Base-by-base conservation (phyloP, 2,888 invertebrate species). In the Leptopilina myrica region DNA sequence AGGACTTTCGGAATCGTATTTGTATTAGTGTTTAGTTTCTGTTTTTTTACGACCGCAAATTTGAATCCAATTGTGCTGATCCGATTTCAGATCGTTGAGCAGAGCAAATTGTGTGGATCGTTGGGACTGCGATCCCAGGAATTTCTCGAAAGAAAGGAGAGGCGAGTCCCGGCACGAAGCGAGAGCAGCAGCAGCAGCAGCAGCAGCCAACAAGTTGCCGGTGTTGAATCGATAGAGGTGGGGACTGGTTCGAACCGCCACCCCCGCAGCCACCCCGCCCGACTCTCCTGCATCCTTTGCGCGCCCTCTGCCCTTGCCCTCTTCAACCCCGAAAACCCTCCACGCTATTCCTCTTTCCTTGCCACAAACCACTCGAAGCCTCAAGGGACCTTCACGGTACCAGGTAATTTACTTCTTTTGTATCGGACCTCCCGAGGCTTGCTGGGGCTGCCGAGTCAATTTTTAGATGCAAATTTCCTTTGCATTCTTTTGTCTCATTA, bases 161-260 rank as follows among this genome's bases (percentile, higher is more conserved):
- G 20, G 75, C 40, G 33, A 40, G 69, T 62, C 75, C 62, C 40
- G 77, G 67, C 49, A 66, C 67, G 53, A 59, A 79, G 81, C 78
- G 80, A 84, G 84, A 84, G 85, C 84, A 87, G 87, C 90, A 84
- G 85, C 84, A 87, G 87, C 90, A 84, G 85, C 84, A 87, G 87
- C 90, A 84, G 85, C 84, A 87, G 87, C 90, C 90, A 91, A 91
- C 91, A 91, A 91, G 91, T 91, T 91, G 91, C 88, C 87, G 89
- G 88, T 88, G 88, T 88, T 85, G 88, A 91, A 91, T 91, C 91
- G 91, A 91, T 91, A 89, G 87, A 87, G 88, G 87, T 85, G 87
- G 85, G 80, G 84, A 73, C 76, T 81, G 56, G 82, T 81, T 79
- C 79, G 76, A 80, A 76, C 81, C 66, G 76, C 64, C 33, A 76